phyloP scores from a whole-genome alignment of 1,140 invertebrate species.

The Harlomillsia oculata region DNA sequence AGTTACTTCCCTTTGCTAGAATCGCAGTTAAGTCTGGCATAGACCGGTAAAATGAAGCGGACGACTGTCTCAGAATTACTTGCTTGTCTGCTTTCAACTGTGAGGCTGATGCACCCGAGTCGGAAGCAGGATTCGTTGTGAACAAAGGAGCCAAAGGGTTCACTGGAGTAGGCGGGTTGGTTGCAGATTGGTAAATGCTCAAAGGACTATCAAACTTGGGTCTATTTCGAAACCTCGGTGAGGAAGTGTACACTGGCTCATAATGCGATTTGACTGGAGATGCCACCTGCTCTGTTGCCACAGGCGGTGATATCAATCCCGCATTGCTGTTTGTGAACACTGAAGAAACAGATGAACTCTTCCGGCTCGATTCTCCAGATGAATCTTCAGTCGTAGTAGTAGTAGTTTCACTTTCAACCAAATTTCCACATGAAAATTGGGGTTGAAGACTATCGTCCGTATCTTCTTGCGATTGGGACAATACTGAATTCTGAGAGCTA shows the following conservation, averaged over 20 bases:
- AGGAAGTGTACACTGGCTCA: constrained; percentile 26
- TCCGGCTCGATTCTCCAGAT: not conserved
- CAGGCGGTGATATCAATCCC: not conserved
- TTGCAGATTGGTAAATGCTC: constrained; percentile 21
- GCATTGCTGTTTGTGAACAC: not conserved
- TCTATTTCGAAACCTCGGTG: constrained; percentile 25
- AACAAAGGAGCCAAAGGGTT: constrained; percentile 7
- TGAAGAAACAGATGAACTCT: not conserved
- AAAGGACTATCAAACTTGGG: constrained; percentile 29
- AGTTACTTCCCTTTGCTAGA: not conserved
- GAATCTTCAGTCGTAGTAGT: not conserved
- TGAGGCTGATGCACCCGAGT: constrained; percentile 5
- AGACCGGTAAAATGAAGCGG: constrained; percentile 32
- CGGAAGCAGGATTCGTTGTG: constrained; percentile 1
- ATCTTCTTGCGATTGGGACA: constrained; percentile 4
- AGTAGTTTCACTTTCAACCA: not conserved
- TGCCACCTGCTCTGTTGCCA: not conserved
- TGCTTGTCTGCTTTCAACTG: constrained; percentile 5
- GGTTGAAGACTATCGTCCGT: constrained; percentile 10
- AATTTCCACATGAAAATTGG: not conserved
- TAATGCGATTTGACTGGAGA: constrained; percentile 14
- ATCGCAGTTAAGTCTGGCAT: constrained; percentile 30
- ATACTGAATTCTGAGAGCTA: constrained; percentile 25
- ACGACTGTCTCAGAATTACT: not conserved
- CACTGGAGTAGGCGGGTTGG: constrained; percentile 31